These are phyloP conservation scores for Oryzias woworae DNA, from an alignment of 2,113 vertebrate species.

Conservation along the genomic window DNA sequence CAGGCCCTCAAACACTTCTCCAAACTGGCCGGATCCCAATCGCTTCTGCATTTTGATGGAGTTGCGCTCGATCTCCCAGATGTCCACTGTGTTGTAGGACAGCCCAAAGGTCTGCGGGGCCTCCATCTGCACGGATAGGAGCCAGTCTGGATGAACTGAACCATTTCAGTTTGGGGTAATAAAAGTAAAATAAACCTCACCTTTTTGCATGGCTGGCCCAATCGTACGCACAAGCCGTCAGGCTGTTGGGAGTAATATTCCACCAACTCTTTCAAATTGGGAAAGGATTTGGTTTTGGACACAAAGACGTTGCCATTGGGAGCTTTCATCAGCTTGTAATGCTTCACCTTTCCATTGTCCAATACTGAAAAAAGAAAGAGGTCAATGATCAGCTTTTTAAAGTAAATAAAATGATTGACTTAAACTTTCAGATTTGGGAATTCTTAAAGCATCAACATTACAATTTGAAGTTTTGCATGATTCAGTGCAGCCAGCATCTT, in stretches of 20 bases:
- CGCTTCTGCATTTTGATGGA: constrained; percentile 84
- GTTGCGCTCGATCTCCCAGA: constrained; percentile 91
- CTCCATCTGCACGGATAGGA: constrained; percentile 35
- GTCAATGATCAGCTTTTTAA: neutral
- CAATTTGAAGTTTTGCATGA: too few relatives aligned
- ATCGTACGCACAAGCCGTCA: constrained; percentile 84
- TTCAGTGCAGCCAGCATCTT: too few relatives aligned
- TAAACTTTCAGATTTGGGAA: too few relatives aligned
- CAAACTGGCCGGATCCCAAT: constrained; percentile 93
- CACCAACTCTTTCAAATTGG: constrained; percentile 82
- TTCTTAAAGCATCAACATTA: too few relatives aligned
- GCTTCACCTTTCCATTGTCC: constrained; percentile 82
- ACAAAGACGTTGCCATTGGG: constrained; percentile 81
- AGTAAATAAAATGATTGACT: neutral
- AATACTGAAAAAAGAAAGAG: constrained; percentile 78
- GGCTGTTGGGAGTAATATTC: constrained; percentile 75
- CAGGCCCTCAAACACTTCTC: constrained; percentile 91
- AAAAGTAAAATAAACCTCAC: constrained; percentile 58
- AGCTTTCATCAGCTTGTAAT: constrained; percentile 85
- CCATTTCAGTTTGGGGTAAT: neutral
- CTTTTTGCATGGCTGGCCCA: constrained; percentile 86
- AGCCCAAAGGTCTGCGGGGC: constrained; percentile 77
- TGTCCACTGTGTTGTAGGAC: constrained; percentile 91
- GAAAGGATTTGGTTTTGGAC: constrained; percentile 71
- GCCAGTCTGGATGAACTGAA: neutral